Evolutionary conservation across 2,888 invertebrate genomes (phyloP).

Genomic region (Leptopilina drosophilae): DNA sequence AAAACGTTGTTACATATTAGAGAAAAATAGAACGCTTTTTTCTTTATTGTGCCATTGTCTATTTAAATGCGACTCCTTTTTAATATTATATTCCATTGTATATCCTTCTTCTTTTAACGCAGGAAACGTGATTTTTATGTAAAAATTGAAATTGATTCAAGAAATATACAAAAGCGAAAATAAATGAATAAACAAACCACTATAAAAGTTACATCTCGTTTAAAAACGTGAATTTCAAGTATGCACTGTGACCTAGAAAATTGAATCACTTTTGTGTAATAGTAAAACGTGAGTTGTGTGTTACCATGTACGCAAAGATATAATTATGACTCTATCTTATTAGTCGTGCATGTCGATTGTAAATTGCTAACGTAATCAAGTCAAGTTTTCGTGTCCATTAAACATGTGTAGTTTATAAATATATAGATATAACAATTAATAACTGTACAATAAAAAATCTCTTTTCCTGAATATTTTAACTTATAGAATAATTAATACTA

Average conservation of each 20-base stretch:
- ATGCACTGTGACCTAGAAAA: conserved; percentile 1
- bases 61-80: too few relatives aligned
- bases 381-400: conserved; percentile 46
- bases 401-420: neutral
- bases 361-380: conserved; percentile 41
- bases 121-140: too few relatives aligned
- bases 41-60: too few relatives aligned
- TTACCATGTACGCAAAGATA: neutral
- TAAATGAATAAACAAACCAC: neutral
- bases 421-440: conserved; percentile 24
- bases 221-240: conserved; percentile 7
- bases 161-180: neutral
- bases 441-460: conserved; percentile 48
- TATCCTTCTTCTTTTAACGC: too few relatives aligned
- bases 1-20: too few relatives aligned
- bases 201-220: neutral
- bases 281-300: neutral
- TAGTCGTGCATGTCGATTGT: neutral
- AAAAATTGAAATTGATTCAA: too few relatives aligned
- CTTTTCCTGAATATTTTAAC: conserved; percentile 60
- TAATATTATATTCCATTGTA: too few relatives aligned
- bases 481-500: conserved; percentile 49
- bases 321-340: neutral
- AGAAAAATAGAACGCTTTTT: too few relatives aligned
- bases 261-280: too few relatives aligned